These are phyloP conservation scores for Phoeniculus purpureus DNA, from an alignment of 2,797 vertebrate species.

Conservation along the genomic window DNA sequence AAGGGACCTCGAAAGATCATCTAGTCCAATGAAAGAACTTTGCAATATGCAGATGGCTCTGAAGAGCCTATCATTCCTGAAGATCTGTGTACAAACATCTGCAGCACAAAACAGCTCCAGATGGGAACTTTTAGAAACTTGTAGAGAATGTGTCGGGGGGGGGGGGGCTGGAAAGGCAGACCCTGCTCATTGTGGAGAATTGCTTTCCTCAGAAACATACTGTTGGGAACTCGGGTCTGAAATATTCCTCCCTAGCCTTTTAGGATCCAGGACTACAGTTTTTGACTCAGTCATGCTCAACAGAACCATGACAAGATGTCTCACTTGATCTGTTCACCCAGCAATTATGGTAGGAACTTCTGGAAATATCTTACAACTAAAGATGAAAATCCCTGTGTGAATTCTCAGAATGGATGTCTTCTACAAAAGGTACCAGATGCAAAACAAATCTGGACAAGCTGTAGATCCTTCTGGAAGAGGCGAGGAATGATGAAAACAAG, in stretches of 20 bases:
- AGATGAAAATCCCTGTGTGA: not conserved
- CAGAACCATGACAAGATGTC: not conserved
- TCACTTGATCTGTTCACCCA: not conserved
- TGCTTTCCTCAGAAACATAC: not conserved
- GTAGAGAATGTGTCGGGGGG: not conserved
- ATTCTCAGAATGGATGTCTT: not conserved
- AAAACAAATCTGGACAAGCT: not conserved
- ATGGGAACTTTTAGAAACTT: not conserved
- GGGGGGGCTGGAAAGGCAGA: not conserved
- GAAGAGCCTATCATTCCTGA: not conserved
- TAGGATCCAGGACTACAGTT: not conserved
- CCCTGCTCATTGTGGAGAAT: not conserved
- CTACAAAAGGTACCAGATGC: not conserved
- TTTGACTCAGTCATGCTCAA: fast-evolving
- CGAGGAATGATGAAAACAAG: not conserved
- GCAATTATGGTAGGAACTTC: not conserved
- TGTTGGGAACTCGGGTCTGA: not conserved
- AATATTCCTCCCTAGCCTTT: not conserved
- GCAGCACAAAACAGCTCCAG: not conserved
- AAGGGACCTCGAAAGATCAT: no score
- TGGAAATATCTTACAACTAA: not conserved
- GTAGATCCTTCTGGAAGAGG: not conserved
- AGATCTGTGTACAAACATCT: not conserved
- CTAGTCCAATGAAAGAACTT: not conserved
- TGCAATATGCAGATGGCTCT: not conserved